These are phyloP conservation scores for Nemopilema nomurai DNA, from an alignment of 30 jellyfish, hydroid and myxozoan species.

Conservation along the genomic window DNA sequence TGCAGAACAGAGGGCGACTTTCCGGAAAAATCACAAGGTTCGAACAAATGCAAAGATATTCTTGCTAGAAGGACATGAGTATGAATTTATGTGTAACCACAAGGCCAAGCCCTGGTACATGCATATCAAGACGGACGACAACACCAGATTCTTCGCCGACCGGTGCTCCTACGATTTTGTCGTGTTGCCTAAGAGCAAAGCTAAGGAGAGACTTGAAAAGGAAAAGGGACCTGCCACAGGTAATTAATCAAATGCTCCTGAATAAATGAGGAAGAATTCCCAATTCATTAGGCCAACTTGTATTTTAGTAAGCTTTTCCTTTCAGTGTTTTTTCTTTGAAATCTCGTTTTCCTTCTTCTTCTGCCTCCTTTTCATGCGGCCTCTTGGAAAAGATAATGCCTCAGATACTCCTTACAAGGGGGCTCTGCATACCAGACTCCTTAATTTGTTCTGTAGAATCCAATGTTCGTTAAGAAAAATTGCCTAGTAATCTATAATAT, in stretches of 20 bases:
- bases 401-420: no score
- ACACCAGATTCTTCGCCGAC: constrained; percentile 65
- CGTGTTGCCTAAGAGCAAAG: constrained; percentile 17
- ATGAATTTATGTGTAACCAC: constrained; percentile 52
- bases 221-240: not conserved
- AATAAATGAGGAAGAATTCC: no score
- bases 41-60: constrained; percentile 51
- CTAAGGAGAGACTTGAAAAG: constrained; percentile 20
- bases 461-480: no score
- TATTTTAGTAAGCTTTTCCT: no score
- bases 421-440: no score
- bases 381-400: no score
- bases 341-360: no score
- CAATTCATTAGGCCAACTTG: no score
- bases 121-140: constrained; percentile 56
- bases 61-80: constrained; percentile 54
- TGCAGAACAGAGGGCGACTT: constrained; percentile 59
- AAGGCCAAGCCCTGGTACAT: constrained; percentile 21
- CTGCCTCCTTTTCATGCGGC: no score
- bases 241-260: not conserved
- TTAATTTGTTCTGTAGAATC: no score
- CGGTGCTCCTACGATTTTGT: constrained; percentile 47
- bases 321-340: no score
- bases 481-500: no score
- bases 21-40: constrained; percentile 45